phyloP scores from a whole-genome alignment of 2,888 invertebrate species.

The Heliconius aoede region DNA sequence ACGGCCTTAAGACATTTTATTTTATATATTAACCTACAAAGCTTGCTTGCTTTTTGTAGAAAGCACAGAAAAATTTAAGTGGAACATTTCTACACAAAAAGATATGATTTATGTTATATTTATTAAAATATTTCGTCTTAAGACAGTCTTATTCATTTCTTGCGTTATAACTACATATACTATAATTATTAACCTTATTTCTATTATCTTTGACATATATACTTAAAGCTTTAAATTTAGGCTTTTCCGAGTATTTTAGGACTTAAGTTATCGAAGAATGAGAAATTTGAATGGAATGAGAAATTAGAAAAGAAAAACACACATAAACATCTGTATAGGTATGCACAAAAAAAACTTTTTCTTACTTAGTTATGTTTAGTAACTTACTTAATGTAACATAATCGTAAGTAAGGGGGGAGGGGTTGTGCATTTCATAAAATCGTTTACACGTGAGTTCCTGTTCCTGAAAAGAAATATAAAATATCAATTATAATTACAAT shows the following conservation, averaged over 20 bases:
- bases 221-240: slow-evolving; percentile 78
- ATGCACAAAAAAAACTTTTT: too few relatives aligned
- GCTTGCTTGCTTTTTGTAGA: neutral
- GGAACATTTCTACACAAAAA: neutral
- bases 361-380: too few relatives aligned
- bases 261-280: neutral
- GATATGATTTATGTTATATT: neutral
- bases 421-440: neutral
- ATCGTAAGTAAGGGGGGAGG: too few relatives aligned
- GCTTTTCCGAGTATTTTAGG: slow-evolving; percentile 52
- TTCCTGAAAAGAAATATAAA: slow-evolving; percentile 60
- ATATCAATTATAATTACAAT: neutral
- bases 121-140: neutral
- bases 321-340: too few relatives aligned
- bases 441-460: slow-evolving; percentile 70
- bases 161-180: slow-evolving; percentile 5
- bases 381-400: too few relatives aligned
- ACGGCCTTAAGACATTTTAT: slow-evolving; percentile 26
- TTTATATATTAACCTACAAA: neutral
- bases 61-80: neutral
- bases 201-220: slow-evolving; percentile 73
- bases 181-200: slow-evolving; percentile 40
- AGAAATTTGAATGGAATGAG: too few relatives aligned
- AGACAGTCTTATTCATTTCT: slow-evolving; percentile 20
- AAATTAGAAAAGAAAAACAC: too few relatives aligned